These are phyloP conservation scores for Tachina fera DNA, from an alignment of 2,888 invertebrate genomes.

Conservation along the genomic window DNA sequence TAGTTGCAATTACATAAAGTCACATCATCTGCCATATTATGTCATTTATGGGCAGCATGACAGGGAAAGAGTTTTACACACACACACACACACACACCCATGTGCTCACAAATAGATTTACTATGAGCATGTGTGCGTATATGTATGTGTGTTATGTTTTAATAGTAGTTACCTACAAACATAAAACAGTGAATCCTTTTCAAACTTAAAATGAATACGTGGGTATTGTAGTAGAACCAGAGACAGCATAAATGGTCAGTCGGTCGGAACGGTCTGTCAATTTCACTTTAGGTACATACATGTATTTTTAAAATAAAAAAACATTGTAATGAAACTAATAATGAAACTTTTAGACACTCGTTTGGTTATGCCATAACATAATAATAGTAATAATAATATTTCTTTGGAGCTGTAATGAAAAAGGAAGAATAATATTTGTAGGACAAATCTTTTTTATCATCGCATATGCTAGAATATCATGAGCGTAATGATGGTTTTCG, in stretches of 20 bases:
- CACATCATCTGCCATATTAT: slow-evolving; percentile 63
- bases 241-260: slow-evolving; percentile 7
- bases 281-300: background rate
- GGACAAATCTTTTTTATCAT: slow-evolving; percentile 24
- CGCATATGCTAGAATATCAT: background rate
- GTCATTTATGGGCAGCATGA: slow-evolving; percentile 23
- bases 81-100: background rate
- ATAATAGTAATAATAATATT: background rate
- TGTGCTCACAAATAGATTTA: background rate
- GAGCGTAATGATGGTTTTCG: background rate
- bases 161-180: background rate
- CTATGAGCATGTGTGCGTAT: background rate
- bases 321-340: slow-evolving; percentile 54
- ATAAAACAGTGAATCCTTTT: slow-evolving; percentile 32
- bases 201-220: slow-evolving; percentile 46
- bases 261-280: slow-evolving; percentile 4
- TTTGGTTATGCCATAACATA: slow-evolving; percentile 26
- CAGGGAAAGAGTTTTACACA: background rate
- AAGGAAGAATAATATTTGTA: slow-evolving; percentile 10
- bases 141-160: background rate
- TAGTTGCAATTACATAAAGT: slow-evolving; percentile 63
- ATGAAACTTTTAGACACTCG: slow-evolving; percentile 62
- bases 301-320: too few species aligned
- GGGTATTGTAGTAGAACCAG: slow-evolving; percentile 31
- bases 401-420: background rate